Evolutionary conservation across 37 sponge, comb jelly and placozoan genomes (phyloP).

Genomic region (Spongilla lacustris): DNA sequence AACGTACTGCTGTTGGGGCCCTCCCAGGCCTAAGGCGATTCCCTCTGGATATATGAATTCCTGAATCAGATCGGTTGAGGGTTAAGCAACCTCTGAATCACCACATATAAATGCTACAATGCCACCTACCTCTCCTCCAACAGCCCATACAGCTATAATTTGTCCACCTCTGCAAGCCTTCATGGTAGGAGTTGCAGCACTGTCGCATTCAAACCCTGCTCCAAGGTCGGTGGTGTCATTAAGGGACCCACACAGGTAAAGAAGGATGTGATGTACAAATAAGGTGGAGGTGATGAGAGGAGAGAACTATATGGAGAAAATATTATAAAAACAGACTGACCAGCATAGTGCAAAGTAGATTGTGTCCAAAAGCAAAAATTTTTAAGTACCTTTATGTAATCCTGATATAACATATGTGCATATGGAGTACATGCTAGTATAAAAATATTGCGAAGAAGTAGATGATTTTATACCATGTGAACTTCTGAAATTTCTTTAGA

Average conservation of each 20-base stretch:
- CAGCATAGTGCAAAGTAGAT: too few species aligned
- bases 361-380: too few species aligned
- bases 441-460: too few species aligned
- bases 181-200: not conserved
- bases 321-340: too few species aligned
- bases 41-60: not conserved
- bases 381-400: too few species aligned
- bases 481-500: too few species aligned
- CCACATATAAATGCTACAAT: not conserved
- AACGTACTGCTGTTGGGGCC: not conserved
- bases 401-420: too few species aligned
- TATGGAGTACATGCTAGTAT: too few species aligned
- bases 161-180: not conserved
- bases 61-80: not conserved
- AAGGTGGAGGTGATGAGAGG: constrained; percentile 14
- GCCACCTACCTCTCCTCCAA: constrained; percentile 57
- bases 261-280: constrained; percentile 63
- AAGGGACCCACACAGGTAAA: constrained; percentile 48
- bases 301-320: constrained; percentile 2
- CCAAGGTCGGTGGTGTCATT: constrained; percentile 1
- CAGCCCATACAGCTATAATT: constrained; percentile 63
- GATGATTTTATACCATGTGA: too few species aligned
- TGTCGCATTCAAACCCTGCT: not conserved
- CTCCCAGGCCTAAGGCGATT: not conserved
- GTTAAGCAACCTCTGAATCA: too few species aligned